Evolutionary conservation across 2,113 vertebrate species (phyloP), one percentile per base, ranked within the genome.

Genomic region (Bujurquina vittata): DNA sequence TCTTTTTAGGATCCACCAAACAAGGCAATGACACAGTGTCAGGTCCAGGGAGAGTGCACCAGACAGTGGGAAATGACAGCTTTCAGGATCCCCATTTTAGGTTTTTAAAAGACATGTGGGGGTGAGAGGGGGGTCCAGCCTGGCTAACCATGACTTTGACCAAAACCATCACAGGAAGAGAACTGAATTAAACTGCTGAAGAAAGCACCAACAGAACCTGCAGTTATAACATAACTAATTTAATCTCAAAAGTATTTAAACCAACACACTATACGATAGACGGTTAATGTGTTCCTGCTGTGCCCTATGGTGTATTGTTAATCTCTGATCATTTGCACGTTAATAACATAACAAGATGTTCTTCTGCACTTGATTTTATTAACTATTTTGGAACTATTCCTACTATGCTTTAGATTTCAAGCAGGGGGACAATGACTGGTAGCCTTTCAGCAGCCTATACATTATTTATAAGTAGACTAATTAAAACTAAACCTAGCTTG

Each of bases 61-160:
- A 67, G 29, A 76, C 62, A n/a, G 43, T 72, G 87, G 89, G 79
- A 90, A 93, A 94, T 93, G 77, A 86, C 49, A 79, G 93, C 93
- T 92, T 94, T 95, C 91, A 94, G 86, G 72, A 37, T 33, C 58
- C 43, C 73, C 59, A 92, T 94, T 93, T 93, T 58, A 81, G 87
- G 82, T 92, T 92, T 93, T 93, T 86, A 91, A 72, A 84, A 89
- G 72, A 78, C 46, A 79, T 76, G 73, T 74, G 58, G 23, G 65
- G 54, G 54, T 65, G 54, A 69, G 40, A 65, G 73, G 46, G 17
- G 46, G 26, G 11, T 76, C 76, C 77, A 86, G 84, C 29, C 77
- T n/a, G 74, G 67, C 74, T 40, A 46, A 49, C 31, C 29, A 10
- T 18, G 43, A 67, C 37, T 83, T 69, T 63, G 78, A 52, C 72